Conservation (phyloP, 64 coral and sea anemone genomes). For the Exaiptasia diaphana region DNA sequence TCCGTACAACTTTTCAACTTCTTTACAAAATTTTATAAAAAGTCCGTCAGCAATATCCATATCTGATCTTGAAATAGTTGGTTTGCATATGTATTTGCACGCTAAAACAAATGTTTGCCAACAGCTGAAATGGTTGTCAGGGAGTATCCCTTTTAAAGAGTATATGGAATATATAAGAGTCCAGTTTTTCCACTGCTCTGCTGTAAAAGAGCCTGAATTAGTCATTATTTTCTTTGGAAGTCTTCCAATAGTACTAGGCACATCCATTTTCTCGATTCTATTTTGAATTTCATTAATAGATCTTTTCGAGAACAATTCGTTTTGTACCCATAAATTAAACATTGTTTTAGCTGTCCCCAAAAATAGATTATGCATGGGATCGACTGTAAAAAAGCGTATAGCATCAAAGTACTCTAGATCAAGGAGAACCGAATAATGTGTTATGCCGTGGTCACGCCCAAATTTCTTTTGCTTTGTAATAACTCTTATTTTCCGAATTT, state of each 20-base stretch:
- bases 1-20: not conserved
- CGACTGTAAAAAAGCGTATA: slow-evolving; percentile 27
- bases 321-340: not conserved
- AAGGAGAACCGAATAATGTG: slow-evolving; percentile 9
- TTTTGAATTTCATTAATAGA: not conserved
- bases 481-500: not conserved
- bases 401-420: slow-evolving; percentile 44
- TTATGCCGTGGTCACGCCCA: not conserved
- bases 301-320: not conserved
- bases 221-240: slow-evolving; percentile 4
- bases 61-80: not conserved
- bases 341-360: not conserved
- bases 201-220: slow-evolving; percentile 27
- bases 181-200: slow-evolving; percentile 64
- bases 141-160: slow-evolving; percentile 18
- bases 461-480: not conserved
- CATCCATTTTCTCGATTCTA: not conserved
- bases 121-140: slow-evolving; percentile 11
- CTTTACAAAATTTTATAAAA: slow-evolving; percentile 16
- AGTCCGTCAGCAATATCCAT: not conserved
- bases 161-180: slow-evolving; percentile 12
- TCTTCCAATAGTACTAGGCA: slow-evolving; percentile 33
- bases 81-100: not conserved
- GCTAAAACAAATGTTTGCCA: slow-evolving; percentile 51
- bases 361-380: slow-evolving; percentile 62